These are phyloP conservation scores for Hirtodrosophila duncani DNA, from an alignment of 2,888 invertebrate genomes.

Conservation along the genomic window DNA sequence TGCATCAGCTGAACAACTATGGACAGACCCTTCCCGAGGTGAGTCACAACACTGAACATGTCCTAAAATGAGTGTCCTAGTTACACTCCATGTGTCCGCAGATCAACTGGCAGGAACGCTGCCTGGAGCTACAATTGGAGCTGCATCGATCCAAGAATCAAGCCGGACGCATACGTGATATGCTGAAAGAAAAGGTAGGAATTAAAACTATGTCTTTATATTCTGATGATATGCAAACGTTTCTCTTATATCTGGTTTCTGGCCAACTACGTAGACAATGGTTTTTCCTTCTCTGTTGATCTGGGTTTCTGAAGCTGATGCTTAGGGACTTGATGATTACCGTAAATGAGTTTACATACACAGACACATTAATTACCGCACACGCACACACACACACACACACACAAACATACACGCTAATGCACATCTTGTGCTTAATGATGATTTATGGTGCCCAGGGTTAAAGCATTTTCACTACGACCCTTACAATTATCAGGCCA, in stretches of 20 bases:
- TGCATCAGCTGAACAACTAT: constrained; percentile 78
- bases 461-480: constrained; percentile 60
- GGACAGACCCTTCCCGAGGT: constrained; percentile 78
- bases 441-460: constrained; percentile 64
- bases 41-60: constrained; percentile 21
- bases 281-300: not conserved
- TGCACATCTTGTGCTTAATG: constrained; percentile 59
- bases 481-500: constrained; percentile 48
- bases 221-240: not conserved
- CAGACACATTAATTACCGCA: constrained; percentile 58
- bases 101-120: constrained; percentile 94
- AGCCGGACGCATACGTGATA: constrained; percentile 90
- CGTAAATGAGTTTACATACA: constrained; percentile 58
- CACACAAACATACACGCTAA: constrained; percentile 17
- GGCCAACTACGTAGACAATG: not conserved
- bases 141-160: constrained; percentile 91
- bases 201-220: no score
- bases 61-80: not conserved
- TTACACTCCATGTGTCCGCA: constrained; percentile 18
- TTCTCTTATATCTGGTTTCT: no score
- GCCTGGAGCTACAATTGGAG: constrained; percentile 90
- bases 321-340: constrained; percentile 50
- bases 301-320: constrained; percentile 6
- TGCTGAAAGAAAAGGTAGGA: constrained; percentile 94
- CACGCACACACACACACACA: constrained; percentile 23